A percentile compares a stretch with the other conserved stretches of the same genome.
Conservation (phyloP, 2,888 invertebrate species). For the Oscheius onirici region DNA sequence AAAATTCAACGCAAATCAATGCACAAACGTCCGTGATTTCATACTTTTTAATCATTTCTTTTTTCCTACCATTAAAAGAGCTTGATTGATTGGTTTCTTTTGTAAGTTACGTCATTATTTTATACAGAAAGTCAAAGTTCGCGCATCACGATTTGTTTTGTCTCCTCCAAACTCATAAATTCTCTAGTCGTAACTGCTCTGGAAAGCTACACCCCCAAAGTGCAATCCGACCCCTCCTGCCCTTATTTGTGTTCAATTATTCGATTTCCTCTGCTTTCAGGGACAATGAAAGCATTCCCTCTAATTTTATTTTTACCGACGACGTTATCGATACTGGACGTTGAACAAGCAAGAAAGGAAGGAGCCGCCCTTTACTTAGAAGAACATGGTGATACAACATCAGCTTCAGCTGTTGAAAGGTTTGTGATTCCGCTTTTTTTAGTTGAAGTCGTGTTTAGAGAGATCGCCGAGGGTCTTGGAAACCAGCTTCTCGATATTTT, state of each 20-base stretch:
- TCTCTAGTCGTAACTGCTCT: background rate
- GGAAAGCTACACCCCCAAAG: constrained; percentile 16
- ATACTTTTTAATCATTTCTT: no score
- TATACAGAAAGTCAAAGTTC: no score
- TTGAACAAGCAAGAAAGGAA: constrained; percentile 17
- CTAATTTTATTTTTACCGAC: constrained; percentile 12
- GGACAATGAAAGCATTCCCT: constrained; percentile 8
- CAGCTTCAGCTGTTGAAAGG: background rate
- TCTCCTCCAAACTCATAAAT: no score
- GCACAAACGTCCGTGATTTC: no score
- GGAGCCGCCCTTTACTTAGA: constrained; percentile 3
- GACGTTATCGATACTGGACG: background rate
- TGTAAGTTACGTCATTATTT: no score
- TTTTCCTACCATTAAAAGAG: no score
- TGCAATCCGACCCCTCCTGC: constrained; percentile 15
- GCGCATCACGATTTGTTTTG: no score
- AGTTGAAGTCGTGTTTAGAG: background rate
- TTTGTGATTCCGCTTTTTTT: background rate
- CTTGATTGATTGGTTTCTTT: no score
- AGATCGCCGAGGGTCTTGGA: constrained; percentile 11
- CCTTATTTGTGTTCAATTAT: constrained; percentile 16
- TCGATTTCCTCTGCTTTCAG: no score
- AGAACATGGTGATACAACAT: constrained; percentile 18
- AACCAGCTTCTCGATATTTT: constrained; percentile 32
- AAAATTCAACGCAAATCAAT: no score